Base-by-base conservation (phyloP, 2,888 invertebrate genomes). In the Agriopis leucophaearia region DNA sequence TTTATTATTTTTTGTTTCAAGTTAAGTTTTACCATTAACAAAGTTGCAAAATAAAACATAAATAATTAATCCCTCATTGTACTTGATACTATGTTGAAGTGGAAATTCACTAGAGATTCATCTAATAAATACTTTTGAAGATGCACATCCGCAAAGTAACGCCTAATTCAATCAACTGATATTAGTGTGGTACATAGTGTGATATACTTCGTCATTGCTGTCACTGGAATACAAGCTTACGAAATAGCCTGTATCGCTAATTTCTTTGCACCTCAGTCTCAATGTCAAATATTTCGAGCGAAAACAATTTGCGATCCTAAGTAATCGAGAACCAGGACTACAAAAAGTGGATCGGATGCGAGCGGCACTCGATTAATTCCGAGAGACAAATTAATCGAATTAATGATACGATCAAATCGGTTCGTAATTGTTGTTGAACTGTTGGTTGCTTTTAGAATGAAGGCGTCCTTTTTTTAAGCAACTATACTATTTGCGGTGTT, bases 371-470 rank as follows among this genome's bases (percentile, higher is more conserved):
- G 76, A 79, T 80, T 85, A 81, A 85, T 83, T 86, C 74, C 70
- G 67, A 52, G 78, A 74, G 82, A 87, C 82, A 83, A 86, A 87
- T 86, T 88, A 87, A 87, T 85, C 81, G 84, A 82, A 83, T 83
- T 78, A 81, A 79, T 76, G 76, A 66, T 70, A 66, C 60, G 65
- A 71, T 72, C 75, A 64, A 63, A 70, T 66, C 71, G 72, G 68
- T 66, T 73, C 60, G 63, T 74, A 66, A 59, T 74, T 66, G 63
- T 58, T 45, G 56, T 51, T 62, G 66, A 64, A 27, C 45, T 52
- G 52, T 48, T 62, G 64, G 64, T 38, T 57, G 47, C 47, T 59
- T 69, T 71, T 64, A 10, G 61, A 36, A 58, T 64, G 12, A 61
- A 79, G 75, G 62, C 74, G 66, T 51, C 54, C 38, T 56, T 66